Percentiles rank a stretch among this genome's conserved stretches.
Evolutionary conservation across 2,113 vertebrate genomes (phyloP).

Genomic region (Macrotus californicus): DNA sequence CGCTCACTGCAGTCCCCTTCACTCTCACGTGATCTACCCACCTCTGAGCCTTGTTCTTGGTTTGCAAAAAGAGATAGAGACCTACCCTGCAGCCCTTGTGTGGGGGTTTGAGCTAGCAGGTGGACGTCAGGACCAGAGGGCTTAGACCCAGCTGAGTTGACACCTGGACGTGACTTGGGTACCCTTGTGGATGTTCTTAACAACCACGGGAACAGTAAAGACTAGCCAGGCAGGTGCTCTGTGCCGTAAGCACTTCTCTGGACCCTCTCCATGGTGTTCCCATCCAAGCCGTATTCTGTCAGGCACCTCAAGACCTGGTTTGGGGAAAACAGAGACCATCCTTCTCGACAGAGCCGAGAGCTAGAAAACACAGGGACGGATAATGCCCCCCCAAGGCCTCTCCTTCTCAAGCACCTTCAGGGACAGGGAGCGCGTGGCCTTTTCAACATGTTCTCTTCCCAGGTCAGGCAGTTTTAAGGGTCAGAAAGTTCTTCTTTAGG

Average conservation of each 20-base stretch:
- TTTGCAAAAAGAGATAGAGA: background rate
- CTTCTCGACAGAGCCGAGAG: background rate
- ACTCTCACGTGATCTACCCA: background rate
- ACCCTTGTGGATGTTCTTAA: background rate
- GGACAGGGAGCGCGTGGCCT: background rate
- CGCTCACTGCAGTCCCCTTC: background rate
- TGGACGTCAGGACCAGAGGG: background rate
- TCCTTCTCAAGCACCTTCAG: background rate
- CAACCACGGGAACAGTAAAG: too few relatives aligned
- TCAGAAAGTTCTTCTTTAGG: background rate
- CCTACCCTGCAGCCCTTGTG: background rate
- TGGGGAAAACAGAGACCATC: background rate
- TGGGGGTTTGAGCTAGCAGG: background rate
- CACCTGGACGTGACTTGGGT: background rate
- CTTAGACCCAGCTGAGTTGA: background rate
- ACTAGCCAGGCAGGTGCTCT: background rate
- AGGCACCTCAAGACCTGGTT: background rate
- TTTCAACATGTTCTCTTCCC: background rate
- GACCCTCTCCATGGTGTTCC: background rate
- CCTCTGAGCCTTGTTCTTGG: background rate
- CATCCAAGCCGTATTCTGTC: background rate
- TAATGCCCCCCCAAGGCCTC: background rate
- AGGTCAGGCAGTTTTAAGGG: background rate
- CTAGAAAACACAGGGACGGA: background rate
- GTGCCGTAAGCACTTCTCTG: background rate